These are phyloP conservation scores for Leucoraja ocellata DNA, from an alignment of 2,797 vertebrate genomes.

Conservation along the genomic window DNA sequence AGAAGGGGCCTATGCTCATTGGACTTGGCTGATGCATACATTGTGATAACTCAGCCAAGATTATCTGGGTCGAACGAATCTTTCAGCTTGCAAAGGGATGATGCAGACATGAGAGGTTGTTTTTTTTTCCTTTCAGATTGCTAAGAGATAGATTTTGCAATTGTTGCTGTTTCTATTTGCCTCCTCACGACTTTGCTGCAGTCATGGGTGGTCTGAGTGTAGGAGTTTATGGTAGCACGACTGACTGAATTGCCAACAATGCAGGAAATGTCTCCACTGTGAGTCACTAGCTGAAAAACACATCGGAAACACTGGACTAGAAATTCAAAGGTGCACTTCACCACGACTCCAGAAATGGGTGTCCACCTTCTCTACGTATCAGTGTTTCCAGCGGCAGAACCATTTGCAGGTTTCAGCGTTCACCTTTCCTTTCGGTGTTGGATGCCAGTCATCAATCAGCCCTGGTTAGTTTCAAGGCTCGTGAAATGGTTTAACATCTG, in stretches of 20 bases:
- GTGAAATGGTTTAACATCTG: too few species aligned
- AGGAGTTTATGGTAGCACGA: background rate
- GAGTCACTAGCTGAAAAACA: background rate
- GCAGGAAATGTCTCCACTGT: background rate
- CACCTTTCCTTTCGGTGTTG: too few species aligned
- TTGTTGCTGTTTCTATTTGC: background rate
- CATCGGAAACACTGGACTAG: too few species aligned
- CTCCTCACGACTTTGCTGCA: background rate
- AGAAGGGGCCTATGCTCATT: background rate
- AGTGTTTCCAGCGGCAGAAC: too few species aligned
- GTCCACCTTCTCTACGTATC: too few species aligned
- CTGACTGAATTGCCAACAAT: background rate
- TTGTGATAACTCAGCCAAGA: background rate
- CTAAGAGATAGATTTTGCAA: background rate
- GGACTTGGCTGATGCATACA: background rate
- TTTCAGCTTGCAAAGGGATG: background rate
- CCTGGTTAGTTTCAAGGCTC: too few species aligned
- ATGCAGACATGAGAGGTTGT: background rate
- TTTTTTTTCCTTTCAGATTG: background rate
- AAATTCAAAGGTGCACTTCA: too few species aligned
- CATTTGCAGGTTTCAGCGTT: too few species aligned
- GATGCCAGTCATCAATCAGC: too few species aligned
- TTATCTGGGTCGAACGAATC: background rate
- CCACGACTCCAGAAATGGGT: too few species aligned
- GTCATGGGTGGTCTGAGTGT: constrained; percentile 5